Conservation (phyloP, 1,140 invertebrate species). For the Sinonovacula constricta region DNA sequence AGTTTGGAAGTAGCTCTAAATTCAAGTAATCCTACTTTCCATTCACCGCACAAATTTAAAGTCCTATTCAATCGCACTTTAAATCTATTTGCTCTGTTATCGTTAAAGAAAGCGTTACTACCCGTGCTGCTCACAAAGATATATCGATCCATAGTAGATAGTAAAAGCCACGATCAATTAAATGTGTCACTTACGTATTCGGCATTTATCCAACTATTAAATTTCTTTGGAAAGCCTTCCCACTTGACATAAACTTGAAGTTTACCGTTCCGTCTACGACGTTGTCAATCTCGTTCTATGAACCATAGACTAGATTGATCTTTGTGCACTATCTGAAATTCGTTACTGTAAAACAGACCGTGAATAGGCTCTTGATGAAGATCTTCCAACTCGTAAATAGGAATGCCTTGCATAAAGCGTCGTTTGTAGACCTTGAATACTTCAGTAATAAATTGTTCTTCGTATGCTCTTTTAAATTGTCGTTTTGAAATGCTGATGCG, state of each 20-base stretch:
- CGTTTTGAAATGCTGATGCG: background rate
- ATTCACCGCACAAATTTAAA: background rate
- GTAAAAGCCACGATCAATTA: background rate
- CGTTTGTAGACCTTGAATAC: background rate
- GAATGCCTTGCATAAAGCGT: constrained; percentile 21
- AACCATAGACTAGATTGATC: constrained; percentile 36
- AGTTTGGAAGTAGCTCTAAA: background rate
- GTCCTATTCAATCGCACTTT: constrained; percentile 2
- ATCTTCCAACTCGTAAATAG: constrained; percentile 20
- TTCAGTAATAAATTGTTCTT: constrained; percentile 34
- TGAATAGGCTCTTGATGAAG: constrained; percentile 2
- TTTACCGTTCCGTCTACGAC: constrained; percentile 19
- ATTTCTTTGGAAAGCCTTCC: constrained; percentile 30
- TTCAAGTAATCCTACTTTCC: background rate
- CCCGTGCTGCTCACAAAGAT: background rate
- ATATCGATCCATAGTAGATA: constrained; percentile 3
- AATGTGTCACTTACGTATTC: background rate
- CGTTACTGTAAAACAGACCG: constrained; percentile 14
- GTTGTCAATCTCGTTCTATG: constrained; percentile 19
- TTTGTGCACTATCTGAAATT: constrained; percentile 40
- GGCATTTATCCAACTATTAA: constrained; percentile 26
- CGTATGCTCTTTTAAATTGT: constrained; percentile 13
- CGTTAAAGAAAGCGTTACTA: constrained; percentile 8
- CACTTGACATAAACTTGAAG: constrained; percentile 10
- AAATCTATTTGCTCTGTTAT: constrained; percentile 24